Percentiles rank a stretch among this genome's conserved stretches.
These are phyloP conservation scores for Beaufortia kweichowensis DNA, from an alignment of 2,113 vertebrate genomes.

Conservation along the genomic window DNA sequence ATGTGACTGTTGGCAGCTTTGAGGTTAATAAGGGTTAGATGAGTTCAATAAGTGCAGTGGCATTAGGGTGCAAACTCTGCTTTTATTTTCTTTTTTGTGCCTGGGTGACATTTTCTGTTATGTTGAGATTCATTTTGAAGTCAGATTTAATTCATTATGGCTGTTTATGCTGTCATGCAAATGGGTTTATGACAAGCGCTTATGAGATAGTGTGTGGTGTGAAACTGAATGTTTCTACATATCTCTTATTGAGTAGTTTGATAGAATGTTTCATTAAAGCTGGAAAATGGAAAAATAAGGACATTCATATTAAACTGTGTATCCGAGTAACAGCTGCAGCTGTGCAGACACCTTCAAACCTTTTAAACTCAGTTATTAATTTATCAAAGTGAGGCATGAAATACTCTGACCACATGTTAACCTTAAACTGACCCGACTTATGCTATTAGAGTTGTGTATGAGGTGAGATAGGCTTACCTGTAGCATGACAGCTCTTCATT, in stretches of 20 bases:
- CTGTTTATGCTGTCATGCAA: too few species aligned
- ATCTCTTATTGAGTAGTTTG: too few species aligned
- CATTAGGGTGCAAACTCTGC: conserved; percentile 16
- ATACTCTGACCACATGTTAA: conserved; percentile 47
- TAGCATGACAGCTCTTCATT: conserved; percentile 60
- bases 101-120: too few species aligned
- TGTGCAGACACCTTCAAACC: not conserved
- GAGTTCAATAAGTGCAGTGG: conserved; percentile 15
- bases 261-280: too few species aligned
- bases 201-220: too few species aligned
- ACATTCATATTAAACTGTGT: not conserved
- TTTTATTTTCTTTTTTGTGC: not conserved
- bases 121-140: too few species aligned
- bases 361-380: not conserved
- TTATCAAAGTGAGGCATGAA: conserved; percentile 33
- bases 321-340: too few species aligned
- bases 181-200: too few species aligned
- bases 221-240: too few species aligned
- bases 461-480: conserved; percentile 55
- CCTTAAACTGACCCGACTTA: conserved; percentile 42
- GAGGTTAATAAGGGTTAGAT: conserved; percentile 25
- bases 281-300: not conserved
- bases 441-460: conserved; percentile 39
- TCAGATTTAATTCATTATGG: too few species aligned
- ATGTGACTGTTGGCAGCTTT: conserved; percentile 55